These are phyloP conservation scores for Protobothrops mucrosquamatus DNA, from an alignment of 2,113 vertebrate genomes.

Conservation along the genomic window DNA sequence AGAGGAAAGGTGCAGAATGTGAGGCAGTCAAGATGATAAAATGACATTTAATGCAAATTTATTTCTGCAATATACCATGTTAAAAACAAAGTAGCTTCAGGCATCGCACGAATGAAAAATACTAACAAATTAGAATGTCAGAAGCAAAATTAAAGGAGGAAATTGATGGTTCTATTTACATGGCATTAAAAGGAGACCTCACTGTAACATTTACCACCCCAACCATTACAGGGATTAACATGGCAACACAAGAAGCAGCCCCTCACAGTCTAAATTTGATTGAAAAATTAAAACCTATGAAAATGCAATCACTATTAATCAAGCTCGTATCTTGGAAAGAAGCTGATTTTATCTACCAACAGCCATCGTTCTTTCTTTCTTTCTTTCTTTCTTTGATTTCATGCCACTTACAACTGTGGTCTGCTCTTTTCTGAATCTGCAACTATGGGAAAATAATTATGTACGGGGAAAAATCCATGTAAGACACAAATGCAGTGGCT, in stretches of 20 bases:
- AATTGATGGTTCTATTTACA: constrained; percentile 18
- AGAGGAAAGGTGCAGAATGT: constrained; percentile 51
- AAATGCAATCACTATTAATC: neutral
- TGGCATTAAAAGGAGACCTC: constrained; percentile 5
- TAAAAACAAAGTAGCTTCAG: constrained; percentile 52
- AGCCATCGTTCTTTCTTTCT: neutral
- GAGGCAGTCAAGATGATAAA: constrained; percentile 56
- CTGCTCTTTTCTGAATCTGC: neutral
- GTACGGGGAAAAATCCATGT: neutral
- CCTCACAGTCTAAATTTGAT: neutral
- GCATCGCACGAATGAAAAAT: constrained; percentile 29
- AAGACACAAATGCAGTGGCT: neutral
- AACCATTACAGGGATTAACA: neutral
- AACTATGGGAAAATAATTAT: neutral
- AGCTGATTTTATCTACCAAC: neutral
- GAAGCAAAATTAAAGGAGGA: constrained; percentile 22
- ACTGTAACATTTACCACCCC: constrained; percentile 23
- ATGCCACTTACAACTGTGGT: neutral
- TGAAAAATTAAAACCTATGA: constrained; percentile 14
- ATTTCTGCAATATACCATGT: constrained; percentile 44
- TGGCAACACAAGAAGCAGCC: neutral
- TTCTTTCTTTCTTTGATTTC: neutral
- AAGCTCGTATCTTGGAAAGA: constrained; percentile 15
- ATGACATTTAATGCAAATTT: constrained; percentile 47
- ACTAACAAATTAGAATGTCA: constrained; percentile 31